Conservation (phyloP, 2,888 invertebrate species). For the Hesperia comma region DNA sequence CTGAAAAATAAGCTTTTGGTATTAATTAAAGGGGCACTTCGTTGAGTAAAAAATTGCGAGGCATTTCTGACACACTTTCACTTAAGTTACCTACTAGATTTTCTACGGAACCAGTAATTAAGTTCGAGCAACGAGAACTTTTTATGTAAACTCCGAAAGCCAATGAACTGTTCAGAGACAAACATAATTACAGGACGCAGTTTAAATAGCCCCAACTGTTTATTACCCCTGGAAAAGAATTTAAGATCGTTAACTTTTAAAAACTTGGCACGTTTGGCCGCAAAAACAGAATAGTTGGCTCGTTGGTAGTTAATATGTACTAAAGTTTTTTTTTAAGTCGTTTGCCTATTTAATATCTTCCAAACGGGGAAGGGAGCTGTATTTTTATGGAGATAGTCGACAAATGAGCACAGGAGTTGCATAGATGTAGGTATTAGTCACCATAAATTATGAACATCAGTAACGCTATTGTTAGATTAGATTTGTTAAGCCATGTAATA, state of each 20-base stretch:
- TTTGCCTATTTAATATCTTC: neutral
- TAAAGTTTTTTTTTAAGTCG: neutral
- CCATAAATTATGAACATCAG: too few species aligned
- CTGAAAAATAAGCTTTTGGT: slow-evolving; percentile 15
- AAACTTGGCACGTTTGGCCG: slow-evolving; percentile 7
- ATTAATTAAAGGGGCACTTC: slow-evolving; percentile 25
- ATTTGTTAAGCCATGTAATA: too few species aligned
- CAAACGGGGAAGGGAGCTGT: neutral
- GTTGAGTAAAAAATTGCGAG: slow-evolving; percentile 19
- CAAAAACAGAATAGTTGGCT: slow-evolving; percentile 3
- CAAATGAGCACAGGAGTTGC: too few species aligned
- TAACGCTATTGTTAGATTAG: too few species aligned
- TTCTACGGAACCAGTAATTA: slow-evolving; percentile 26
- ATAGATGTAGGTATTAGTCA: neutral
- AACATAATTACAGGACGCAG: slow-evolving; percentile 42
- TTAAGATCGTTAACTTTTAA: slow-evolving; percentile 11
- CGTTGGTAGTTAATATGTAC: neutral
- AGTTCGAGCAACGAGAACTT: slow-evolving; percentile 3
- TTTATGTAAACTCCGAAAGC: slow-evolving; percentile 30
- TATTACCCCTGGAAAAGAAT: slow-evolving; percentile 38
- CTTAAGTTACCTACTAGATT: slow-evolving; percentile 41
- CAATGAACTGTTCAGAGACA: slow-evolving; percentile 37
- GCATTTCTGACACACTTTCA: slow-evolving; percentile 36
- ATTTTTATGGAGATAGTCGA: too few species aligned
- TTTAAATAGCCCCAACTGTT: slow-evolving; percentile 38